These are phyloP conservation scores for Cairina moschata DNA, from an alignment of 2,113 vertebrate genomes.

Conservation along the genomic window DNA sequence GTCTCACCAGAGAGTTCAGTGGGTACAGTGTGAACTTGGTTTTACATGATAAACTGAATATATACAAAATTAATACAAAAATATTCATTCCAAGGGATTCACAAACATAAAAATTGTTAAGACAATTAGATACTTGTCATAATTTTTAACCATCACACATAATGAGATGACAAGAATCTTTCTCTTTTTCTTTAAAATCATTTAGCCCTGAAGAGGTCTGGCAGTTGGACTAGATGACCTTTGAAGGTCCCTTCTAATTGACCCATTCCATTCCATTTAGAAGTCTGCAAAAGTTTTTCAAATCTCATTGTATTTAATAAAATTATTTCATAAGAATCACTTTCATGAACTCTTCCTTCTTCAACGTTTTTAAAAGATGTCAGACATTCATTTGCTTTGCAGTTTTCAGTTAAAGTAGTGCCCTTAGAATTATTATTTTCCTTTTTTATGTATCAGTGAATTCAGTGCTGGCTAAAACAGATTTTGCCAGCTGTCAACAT, in stretches of 20 bases:
- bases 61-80: background rate
- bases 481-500: background rate
- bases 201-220: background rate
- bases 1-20: background rate
- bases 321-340: background rate
- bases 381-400: background rate
- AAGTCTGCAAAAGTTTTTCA: background rate
- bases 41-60: background rate
- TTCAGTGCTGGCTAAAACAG: background rate
- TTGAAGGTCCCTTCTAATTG: background rate
- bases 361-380: background rate
- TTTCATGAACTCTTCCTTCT: background rate
- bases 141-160: background rate
- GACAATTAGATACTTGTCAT: background rate
- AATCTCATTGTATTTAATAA: background rate
- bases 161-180: background rate
- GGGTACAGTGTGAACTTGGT: background rate
- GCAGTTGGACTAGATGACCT: background rate
- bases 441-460: background rate
- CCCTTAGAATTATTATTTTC: background rate
- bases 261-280: background rate
- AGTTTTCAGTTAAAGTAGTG: background rate
- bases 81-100: background rate
- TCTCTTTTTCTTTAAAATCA: background rate
- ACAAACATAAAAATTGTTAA: background rate